Conservation (phyloP, 2,113 vertebrate genomes). For the Lasiurus cinereus region DNA sequence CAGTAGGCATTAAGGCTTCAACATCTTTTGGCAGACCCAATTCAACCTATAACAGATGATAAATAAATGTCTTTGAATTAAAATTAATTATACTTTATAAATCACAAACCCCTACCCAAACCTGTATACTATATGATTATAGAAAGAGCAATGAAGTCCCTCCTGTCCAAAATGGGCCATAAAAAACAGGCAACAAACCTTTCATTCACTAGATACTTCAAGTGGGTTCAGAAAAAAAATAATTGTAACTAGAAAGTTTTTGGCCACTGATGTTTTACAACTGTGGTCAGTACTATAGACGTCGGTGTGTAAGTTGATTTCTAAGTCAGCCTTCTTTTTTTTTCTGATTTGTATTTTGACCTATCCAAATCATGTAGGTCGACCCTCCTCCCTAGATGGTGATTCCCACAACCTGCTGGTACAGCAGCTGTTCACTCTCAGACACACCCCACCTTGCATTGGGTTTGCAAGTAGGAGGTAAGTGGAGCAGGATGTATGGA, state of each 20-base stretch:
- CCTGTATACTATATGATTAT: not conserved
- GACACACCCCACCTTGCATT: not conserved
- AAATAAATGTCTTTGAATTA: not conserved
- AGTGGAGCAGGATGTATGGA: too few relatives aligned
- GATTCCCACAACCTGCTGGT: constrained; percentile 32
- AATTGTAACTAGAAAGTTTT: not conserved
- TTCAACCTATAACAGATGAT: not conserved
- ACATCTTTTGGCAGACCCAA: not conserved
- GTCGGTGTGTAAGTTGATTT: not conserved
- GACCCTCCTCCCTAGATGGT: not conserved
- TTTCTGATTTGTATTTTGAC: constrained; percentile 10
- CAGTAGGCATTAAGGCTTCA: not conserved
- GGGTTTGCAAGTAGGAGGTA: not conserved
- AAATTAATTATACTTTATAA: constrained; percentile 27
- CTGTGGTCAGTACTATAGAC: not conserved
- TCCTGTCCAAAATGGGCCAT: not conserved
- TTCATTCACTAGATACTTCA: not conserved
- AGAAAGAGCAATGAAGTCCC: not conserved
- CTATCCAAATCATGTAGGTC: not conserved
- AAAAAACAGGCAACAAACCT: not conserved
- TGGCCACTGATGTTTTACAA: not conserved
- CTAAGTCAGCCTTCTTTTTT: not conserved
- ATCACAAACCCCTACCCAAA: not conserved
- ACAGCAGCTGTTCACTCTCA: not conserved
- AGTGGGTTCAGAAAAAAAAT: not conserved